phyloP scores from a whole-genome alignment of 2,888 invertebrate species.

The Xestia xanthographa region DNA sequence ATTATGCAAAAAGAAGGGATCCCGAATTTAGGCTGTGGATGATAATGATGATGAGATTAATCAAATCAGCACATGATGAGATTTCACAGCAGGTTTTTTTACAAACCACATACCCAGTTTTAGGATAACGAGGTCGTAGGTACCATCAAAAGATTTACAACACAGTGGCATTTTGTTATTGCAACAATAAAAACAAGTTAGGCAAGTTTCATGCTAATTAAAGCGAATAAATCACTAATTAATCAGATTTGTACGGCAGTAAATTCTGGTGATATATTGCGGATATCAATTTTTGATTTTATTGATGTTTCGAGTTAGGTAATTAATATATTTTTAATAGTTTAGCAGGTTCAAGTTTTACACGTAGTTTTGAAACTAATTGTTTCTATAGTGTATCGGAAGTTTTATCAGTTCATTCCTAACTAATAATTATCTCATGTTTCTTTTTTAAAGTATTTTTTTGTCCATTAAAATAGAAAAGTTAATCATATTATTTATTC shows the following conservation, averaged over 20 bases:
- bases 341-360: conserved; percentile 11
- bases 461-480: no score
- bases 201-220: conserved; percentile 21
- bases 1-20: no score
- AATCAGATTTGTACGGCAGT: conserved; percentile 51
- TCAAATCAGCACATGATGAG: neutral
- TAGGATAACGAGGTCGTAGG: neutral
- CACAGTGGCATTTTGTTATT: conserved; percentile 22
- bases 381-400: neutral
- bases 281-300: conserved; percentile 43
- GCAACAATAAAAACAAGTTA: conserved; percentile 41
- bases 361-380: neutral
- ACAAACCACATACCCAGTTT: neutral
- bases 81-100: conserved; percentile 4
- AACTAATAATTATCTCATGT: no score
- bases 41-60: neutral
- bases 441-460: no score
- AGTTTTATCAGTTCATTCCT: no score
- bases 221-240: conserved; percentile 58
- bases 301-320: conserved; percentile 36
- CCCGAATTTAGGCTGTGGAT: neutral
- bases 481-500: no score
- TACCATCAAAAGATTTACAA: conserved; percentile 31
- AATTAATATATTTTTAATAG: conserved; percentile 40
- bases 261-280: conserved; percentile 60